A percentile compares a stretch with the other conserved stretches of the same genome.
These are phyloP conservation scores for Elanoides forficatus DNA, from an alignment of 2,113 vertebrate species.

Conservation along the genomic window DNA sequence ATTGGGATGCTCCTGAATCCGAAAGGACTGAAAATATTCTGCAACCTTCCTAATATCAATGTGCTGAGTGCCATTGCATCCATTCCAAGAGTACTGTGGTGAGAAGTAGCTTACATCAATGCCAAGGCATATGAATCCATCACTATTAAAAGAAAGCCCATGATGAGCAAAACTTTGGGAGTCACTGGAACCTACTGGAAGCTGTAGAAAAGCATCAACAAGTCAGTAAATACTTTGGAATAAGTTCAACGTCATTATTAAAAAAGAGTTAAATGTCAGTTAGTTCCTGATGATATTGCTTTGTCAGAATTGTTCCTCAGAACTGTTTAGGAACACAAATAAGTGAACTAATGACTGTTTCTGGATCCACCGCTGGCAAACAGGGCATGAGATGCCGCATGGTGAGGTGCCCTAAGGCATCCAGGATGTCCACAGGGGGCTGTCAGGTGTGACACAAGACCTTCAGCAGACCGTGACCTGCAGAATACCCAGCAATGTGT, in stretches of 20 bases:
- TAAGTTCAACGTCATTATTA: background rate
- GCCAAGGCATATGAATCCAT: background rate
- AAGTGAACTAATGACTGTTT: background rate
- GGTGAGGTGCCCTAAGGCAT: background rate
- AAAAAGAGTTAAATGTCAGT: background rate
- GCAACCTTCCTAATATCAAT: background rate
- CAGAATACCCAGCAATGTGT: background rate
- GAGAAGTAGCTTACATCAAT: background rate
- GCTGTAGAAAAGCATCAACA: background rate
- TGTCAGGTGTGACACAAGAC: background rate
- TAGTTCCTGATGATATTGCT: background rate
- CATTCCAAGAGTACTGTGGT: background rate
- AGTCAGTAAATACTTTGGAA: background rate
- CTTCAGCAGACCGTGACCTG: background rate
- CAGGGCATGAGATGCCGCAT: rapidly evolving
- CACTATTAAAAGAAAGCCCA: background rate
- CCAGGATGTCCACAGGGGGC: background rate
- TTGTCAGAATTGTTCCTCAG: background rate
- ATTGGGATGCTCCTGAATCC: background rate
- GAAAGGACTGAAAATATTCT: background rate
- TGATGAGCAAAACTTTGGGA: background rate
- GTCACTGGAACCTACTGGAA: background rate
- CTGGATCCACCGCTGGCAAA: background rate
- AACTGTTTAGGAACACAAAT: background rate
- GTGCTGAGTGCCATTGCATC: background rate